phyloP scores from a whole-genome alignment of 1,140 invertebrate species.

The Drosophila rufa region DNA sequence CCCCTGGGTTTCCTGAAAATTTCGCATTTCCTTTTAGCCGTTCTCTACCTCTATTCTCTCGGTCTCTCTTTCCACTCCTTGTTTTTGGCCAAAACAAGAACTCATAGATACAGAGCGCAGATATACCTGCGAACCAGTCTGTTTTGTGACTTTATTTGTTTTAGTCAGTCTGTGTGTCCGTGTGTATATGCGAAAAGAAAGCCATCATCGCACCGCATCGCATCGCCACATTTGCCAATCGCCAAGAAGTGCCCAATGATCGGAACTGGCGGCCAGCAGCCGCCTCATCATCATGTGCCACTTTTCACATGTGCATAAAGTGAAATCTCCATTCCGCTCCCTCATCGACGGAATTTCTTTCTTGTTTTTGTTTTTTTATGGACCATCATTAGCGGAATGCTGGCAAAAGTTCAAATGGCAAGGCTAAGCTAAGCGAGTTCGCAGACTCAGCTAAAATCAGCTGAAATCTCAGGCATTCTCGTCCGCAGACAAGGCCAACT shows the following conservation, averaged over 20 bases:
- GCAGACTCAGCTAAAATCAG: constrained; percentile 12
- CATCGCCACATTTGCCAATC: constrained; percentile 66
- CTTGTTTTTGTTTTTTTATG: constrained; percentile 31
- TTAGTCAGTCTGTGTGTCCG: constrained; percentile 55
- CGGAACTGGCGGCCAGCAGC: constrained; percentile 63
- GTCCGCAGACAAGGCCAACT: constrained; percentile 55
- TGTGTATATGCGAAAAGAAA: constrained; percentile 64
- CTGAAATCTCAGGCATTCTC: constrained; percentile 26
- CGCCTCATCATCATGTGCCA: constrained; percentile 77
- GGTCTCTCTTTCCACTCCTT: constrained; percentile 6
- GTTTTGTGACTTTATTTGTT: constrained; percentile 67
- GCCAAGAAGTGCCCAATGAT: constrained; percentile 73
- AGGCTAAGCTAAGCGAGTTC: constrained; percentile 28
- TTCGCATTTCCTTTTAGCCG: constrained; percentile 13
- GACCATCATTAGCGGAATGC: constrained; percentile 38
- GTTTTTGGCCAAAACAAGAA: constrained; percentile 62
- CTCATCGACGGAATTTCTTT: constrained; percentile 55
- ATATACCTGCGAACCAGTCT: constrained; percentile 67
- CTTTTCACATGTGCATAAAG: constrained; percentile 80
- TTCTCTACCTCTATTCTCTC: constrained; percentile 4
- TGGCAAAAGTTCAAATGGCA: constrained; percentile 48
- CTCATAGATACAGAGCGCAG: constrained; percentile 56
- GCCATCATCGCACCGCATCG: constrained; percentile 45
- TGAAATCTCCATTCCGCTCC: constrained; percentile 64
- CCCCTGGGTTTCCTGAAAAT: constrained; percentile 14